Evolutionary conservation across 2,888 invertebrate genomes (phyloP).

Genomic region (Pachydiplax longipennis): DNA sequence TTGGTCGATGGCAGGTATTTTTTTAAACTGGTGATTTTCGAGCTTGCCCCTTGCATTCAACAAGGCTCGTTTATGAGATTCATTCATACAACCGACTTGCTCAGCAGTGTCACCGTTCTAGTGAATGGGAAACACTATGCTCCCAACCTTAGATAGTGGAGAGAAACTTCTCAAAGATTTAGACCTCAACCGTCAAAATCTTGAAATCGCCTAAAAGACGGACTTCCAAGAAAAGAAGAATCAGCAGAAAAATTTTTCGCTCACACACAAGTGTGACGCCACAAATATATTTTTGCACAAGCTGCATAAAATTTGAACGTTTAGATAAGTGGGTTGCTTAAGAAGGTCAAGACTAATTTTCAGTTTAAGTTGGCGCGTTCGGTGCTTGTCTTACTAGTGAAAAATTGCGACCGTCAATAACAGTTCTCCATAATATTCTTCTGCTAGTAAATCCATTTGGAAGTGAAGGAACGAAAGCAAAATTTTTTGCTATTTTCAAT

Average conservation of each 20-base stretch:
- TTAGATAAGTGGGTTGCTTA: not conserved
- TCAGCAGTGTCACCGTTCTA: not conserved
- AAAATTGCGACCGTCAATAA: not conserved
- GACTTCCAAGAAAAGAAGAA: not conserved
- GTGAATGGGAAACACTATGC: not conserved
- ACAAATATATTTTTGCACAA: not conserved
- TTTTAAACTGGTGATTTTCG: no score
- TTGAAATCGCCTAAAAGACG: not conserved
- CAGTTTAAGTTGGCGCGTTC: no score
- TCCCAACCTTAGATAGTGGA: not conserved
- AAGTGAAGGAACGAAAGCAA: not conserved
- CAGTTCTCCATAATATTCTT: not conserved
- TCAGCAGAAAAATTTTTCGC: not conserved
- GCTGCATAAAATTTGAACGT: not conserved
- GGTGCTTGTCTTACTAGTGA: no score
- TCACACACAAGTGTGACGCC: not conserved
- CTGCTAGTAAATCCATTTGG: no score
- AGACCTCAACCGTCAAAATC: not conserved
- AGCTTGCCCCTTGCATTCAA: no score
- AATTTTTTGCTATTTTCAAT: not conserved
- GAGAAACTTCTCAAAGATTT: not conserved
- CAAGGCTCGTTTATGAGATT: no score
- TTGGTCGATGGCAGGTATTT: no score
- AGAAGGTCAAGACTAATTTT: no score
- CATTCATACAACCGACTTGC: no score